A percentile compares a stretch with the other conserved stretches of the same genome.
phyloP scores from a whole-genome alignment of 2,797 vertebrate species.

The Triplophysa bombifrons region DNA sequence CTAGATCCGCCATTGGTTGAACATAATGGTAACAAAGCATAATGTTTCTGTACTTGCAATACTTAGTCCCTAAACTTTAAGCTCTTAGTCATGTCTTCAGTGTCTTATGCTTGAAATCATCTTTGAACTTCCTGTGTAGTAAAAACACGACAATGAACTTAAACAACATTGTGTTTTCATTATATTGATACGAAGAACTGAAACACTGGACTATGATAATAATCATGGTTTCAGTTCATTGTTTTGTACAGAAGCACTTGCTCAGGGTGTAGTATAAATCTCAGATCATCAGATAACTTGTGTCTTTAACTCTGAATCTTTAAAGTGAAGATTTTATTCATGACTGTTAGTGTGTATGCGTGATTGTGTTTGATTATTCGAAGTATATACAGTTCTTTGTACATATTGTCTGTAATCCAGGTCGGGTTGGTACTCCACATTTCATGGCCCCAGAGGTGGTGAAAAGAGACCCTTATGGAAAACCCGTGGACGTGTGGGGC shows the following conservation, averaged over 20 bases:
- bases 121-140: neutral
- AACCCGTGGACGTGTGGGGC: constrained; percentile 98
- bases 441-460: constrained; percentile 99
- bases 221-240: neutral
- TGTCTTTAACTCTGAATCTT: neutral
- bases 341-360: neutral
- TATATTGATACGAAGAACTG: constrained; percentile 6
- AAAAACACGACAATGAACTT: neutral
- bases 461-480: constrained; percentile 96
- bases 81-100: neutral
- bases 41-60: neutral
- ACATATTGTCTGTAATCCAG: constrained; percentile 65
- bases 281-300: neutral
- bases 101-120: neutral
- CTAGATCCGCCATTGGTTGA: neutral
- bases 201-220: neutral
- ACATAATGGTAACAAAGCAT: no score
- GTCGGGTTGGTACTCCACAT: constrained; percentile 95
- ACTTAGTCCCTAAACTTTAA: no score
- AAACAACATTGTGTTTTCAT: neutral
- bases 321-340: neutral
- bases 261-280: neutral
- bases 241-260: neutral
- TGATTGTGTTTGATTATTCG: neutral
- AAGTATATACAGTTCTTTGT: neutral